Evolutionary conservation across 2,888 invertebrate genomes (phyloP), one percentile per base, ranked within the genome.

Genomic region (Psylliodes chrysocephalus): DNA sequence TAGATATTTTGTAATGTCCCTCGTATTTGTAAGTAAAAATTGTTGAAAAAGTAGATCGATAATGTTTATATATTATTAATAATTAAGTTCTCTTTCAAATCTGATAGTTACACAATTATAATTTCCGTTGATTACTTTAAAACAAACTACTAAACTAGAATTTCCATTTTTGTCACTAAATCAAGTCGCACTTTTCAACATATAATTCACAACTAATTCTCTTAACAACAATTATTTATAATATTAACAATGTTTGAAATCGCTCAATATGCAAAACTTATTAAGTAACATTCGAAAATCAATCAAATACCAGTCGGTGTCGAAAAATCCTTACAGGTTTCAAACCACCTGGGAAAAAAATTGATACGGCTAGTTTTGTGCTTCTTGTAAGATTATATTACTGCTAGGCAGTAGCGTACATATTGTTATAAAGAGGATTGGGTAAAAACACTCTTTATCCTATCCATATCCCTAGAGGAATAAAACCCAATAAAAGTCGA

Each of bases 261-360:
- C 47, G 17, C 25, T 14, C 3, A 22, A 49, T 49, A 49, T 49
- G 49, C 30, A 28, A 49, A 49, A 49, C 49, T 28, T 49, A 49
- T 57, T 49, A 49, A 25, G 25, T 57, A 57, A 57, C 15, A 57
- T n/a, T 8, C 22, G 1, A 35, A 49, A 25, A 57, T 57, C 38
- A 49, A 49, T 57, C 57, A 57, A 46, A 38, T 40, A 10, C 55
- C 33, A 8, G 56, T 44, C 33, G 6, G 56, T 44, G 19, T 38
- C 25, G 38, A 57, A 57, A 57, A 57, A 38, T 49, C 22, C n/a
- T 49, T 49, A 47, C 57, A 57, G 57, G 57, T 57, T 57, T 57
- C 10, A 57, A 49, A 57, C 57, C 22, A 25, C 28, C 25, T 19
- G 22, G 12, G 19, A 12, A 6, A 12, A 49, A 57, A 46, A 56